These are phyloP conservation scores for Atopsyche davidsoni DNA, from an alignment of 1,140 invertebrate species.

Conservation along the genomic window DNA sequence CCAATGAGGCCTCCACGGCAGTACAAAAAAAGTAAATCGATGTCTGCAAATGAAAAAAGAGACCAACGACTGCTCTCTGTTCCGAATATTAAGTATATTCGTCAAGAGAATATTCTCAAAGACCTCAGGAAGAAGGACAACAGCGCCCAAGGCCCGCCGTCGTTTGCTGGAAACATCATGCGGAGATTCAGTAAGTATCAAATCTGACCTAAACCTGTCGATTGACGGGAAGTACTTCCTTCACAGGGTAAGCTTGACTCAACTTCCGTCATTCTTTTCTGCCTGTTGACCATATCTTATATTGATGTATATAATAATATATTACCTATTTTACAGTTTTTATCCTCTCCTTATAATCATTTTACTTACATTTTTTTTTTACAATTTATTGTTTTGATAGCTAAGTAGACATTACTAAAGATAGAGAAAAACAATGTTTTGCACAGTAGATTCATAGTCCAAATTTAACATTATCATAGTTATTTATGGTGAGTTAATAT, in stretches of 20 bases:
- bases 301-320: constrained; percentile 8
- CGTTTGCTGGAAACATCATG: constrained; percentile 67
- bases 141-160: constrained; percentile 39
- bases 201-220: constrained; percentile 29
- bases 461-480: too few species aligned
- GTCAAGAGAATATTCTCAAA: constrained; percentile 38
- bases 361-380: too few species aligned
- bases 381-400: too few species aligned
- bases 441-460: too few species aligned
- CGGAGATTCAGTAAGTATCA: constrained; percentile 80
- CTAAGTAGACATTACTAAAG: too few species aligned
- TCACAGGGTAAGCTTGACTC: background rate
- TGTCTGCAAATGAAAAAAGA: constrained; percentile 42
- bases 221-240: too few species aligned
- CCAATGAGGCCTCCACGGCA: constrained; percentile 56
- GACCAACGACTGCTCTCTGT: constrained; percentile 68
- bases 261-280: constrained; percentile 1
- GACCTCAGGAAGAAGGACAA: constrained; percentile 41
- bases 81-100: constrained; percentile 66
- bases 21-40: constrained; percentile 50
- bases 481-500: too few species aligned
- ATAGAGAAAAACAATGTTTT: too few species aligned
- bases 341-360: too few species aligned
- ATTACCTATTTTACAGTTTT: constrained; percentile 6
- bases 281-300: background rate